Percentiles rank a stretch among this genome's conserved stretches.
Conservation (phyloP, 2,888 invertebrate genomes). For the Drosophila mimetica region DNA sequence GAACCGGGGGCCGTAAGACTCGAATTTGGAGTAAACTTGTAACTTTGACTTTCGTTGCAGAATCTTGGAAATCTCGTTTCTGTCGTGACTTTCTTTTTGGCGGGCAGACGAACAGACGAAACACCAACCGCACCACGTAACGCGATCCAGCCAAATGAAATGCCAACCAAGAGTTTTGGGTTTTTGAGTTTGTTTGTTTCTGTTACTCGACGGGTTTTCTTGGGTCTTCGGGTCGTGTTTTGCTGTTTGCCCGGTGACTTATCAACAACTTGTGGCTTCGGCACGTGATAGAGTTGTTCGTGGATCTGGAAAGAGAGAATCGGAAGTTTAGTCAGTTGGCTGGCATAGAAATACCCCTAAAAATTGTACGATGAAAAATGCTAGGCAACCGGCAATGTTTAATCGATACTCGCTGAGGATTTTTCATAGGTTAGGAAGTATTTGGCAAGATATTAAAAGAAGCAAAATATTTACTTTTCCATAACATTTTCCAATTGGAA, state of each 20-base stretch:
- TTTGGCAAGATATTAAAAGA: background rate
- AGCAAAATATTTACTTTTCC: background rate
- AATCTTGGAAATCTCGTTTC: conserved; percentile 77
- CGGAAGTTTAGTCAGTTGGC: background rate
- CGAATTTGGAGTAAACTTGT: conserved; percentile 65
- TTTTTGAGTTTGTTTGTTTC: conserved; percentile 34
- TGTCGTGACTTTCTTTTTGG: conserved; percentile 77
- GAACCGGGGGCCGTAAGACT: conserved; percentile 64
- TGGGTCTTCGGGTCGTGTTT: conserved; percentile 24
- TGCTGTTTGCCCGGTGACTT: conserved; percentile 31
- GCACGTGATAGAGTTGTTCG: conserved; percentile 32
- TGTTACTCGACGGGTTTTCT: conserved; percentile 47
- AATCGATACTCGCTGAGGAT: conserved; percentile 39
- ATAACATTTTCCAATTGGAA: background rate
- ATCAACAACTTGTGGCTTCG: conserved; percentile 36
- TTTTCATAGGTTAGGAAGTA: background rate
- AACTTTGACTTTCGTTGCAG: conserved; percentile 79
- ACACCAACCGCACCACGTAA: conserved; percentile 61
- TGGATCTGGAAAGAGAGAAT: conserved; percentile 30
- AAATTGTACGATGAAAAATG: background rate
- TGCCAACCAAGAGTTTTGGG: conserved; percentile 50
- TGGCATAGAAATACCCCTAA: background rate
- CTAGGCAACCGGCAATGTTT: conserved; percentile 37
- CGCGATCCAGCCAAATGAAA: conserved; percentile 67
- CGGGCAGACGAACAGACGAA: conserved; percentile 43